phyloP scores from a whole-genome alignment of 2,797 vertebrate genomes.

The Eulemur coronatus region DNA sequence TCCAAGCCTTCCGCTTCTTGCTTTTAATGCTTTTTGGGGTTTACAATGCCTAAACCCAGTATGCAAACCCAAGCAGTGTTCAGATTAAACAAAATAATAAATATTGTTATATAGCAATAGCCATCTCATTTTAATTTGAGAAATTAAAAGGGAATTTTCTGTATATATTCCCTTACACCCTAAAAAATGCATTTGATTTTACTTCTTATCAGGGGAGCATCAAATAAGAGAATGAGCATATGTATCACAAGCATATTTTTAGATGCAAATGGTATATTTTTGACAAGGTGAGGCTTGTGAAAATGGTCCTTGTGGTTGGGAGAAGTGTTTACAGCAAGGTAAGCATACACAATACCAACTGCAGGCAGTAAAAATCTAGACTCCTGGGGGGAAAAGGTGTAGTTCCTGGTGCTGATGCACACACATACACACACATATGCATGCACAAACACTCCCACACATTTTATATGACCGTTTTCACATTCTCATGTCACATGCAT shows the following conservation, averaged over 20 bases:
- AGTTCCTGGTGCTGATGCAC: not conserved
- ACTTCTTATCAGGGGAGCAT: not conserved
- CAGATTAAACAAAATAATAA: slow-evolving; percentile 13
- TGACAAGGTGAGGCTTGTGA: not conserved
- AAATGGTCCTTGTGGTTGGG: not conserved
- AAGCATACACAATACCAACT: not conserved
- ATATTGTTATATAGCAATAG: not conserved
- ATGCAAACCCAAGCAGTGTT: slow-evolving; percentile 38
- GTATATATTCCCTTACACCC: not conserved
- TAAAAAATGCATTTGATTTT: slow-evolving; percentile 42
- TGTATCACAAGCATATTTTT: not conserved
- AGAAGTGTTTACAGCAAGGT: not conserved
- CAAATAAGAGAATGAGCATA: not conserved
- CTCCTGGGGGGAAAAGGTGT: not conserved
- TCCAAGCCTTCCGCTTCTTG: not conserved
- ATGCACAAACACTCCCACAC: not conserved
- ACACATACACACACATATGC: not conserved
- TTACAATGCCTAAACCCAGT: not conserved
- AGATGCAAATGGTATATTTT: not conserved
- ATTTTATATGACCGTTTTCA: not conserved
- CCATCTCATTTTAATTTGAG: not conserved
- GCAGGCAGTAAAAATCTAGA: not conserved
- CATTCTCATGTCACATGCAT: not conserved
- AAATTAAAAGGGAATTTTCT: slow-evolving; percentile 49
- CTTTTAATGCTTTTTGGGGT: slow-evolving; percentile 49